A percentile compares a stretch with the other conserved stretches of the same genome.
These are phyloP conservation scores for Invenusta paracnida DNA, from an alignment of 2,888 invertebrate species.

Conservation along the genomic window DNA sequence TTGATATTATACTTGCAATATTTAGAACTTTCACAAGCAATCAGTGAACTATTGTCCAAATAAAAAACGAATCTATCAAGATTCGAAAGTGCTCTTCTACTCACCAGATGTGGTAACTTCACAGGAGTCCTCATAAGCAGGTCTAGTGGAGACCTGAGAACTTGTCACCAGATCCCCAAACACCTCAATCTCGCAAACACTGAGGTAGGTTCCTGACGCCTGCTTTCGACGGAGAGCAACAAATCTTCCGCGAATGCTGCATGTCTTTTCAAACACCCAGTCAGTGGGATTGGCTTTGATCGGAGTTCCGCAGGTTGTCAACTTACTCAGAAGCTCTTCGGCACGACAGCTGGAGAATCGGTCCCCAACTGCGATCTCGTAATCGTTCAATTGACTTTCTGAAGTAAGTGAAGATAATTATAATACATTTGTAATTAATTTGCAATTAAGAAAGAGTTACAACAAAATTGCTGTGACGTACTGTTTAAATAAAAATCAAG, in stretches of 20 bases:
- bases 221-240: not conserved
- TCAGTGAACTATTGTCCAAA: not conserved
- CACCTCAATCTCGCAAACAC: not conserved
- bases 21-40: too few relatives aligned
- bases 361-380: not conserved
- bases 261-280: not conserved
- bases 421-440: too few relatives aligned
- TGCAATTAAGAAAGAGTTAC: too few relatives aligned
- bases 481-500: too few relatives aligned
- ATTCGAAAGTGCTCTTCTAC: not conserved
- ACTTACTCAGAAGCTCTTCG: not conserved
- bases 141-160: not conserved
- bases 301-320: not conserved
- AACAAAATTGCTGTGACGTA: too few relatives aligned
- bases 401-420: too few relatives aligned
- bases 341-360: not conserved
- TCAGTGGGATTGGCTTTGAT: not conserved
- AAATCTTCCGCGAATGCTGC: not conserved
- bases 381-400: not conserved
- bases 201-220: not conserved
- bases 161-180: not conserved
- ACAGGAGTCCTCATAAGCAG: not conserved
- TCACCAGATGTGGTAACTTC: not conserved
- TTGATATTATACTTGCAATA: too few relatives aligned
- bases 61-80: not conserved